Evolutionary conservation across 1,140 invertebrate genomes (phyloP).

Genomic region (Lineus longissimus): DNA sequence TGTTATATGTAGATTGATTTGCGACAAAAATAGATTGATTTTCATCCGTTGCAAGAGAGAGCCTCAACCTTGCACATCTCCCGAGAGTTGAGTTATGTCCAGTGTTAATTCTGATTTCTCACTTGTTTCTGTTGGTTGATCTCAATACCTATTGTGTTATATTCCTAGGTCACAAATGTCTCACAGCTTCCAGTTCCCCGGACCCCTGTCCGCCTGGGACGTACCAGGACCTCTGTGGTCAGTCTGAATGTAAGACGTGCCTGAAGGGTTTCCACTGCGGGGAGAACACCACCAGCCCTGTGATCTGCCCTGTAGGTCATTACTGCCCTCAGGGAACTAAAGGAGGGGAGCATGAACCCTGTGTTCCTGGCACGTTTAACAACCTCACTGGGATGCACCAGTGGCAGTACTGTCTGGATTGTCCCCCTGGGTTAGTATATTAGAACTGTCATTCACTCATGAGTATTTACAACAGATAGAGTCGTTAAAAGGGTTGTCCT

Average conservation of each 20-base stretch:
- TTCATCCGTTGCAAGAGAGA: too few species aligned
- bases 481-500: too few species aligned
- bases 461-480: too few species aligned
- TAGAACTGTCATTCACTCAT: neutral
- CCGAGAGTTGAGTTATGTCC: too few species aligned
- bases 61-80: too few species aligned
- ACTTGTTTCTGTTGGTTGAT: too few species aligned
- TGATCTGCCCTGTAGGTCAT: conserved; percentile 41
- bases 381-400: conserved; percentile 32
- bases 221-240: conserved; percentile 32
- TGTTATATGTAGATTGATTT: too few species aligned
- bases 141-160: too few species aligned
- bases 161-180: too few species aligned
- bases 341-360: conserved; percentile 24
- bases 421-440: conserved; percentile 37
- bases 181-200: too few species aligned
- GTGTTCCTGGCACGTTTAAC: conserved; percentile 38
- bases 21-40: too few species aligned
- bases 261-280: conserved; percentile 44
- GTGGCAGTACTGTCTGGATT: conserved; percentile 28
- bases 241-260: conserved; percentile 30
- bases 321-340: conserved; percentile 25
- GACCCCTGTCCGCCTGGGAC: conserved; percentile 16
- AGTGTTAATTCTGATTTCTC: too few species aligned
- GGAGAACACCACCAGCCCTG: conserved; percentile 32